Percentiles rank a stretch among this genome's conserved stretches.
Conservation (phyloP, 2,113 vertebrate genomes). For the Microcebus murinus region DNA sequence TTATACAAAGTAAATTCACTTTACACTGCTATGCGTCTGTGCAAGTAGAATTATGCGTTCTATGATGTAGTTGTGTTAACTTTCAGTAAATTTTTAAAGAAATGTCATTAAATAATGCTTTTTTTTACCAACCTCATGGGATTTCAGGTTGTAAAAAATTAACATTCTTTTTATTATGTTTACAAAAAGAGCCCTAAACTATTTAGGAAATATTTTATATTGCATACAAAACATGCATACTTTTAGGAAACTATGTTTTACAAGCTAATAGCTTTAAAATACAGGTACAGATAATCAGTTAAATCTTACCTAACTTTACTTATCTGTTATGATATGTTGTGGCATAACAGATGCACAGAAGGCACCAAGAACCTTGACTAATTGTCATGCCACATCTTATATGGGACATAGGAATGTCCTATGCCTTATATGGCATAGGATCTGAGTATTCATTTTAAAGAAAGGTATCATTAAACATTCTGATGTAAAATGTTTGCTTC, state of each 20-base stretch:
- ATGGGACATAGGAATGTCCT: neutral
- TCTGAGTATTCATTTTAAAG: conserved; percentile 8
- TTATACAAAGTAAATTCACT: conserved; percentile 3
- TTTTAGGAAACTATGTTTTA: neutral
- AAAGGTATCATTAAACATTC: neutral
- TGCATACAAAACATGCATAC: neutral
- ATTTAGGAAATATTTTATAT: neutral
- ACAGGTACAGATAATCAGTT: neutral
- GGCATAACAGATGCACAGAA: neutral
- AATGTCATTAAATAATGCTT: conserved; percentile 12
- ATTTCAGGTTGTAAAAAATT: conserved; percentile 9
- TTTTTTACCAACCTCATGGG: neutral
- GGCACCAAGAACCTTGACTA: neutral
- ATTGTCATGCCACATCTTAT: neutral
- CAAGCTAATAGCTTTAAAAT: neutral
- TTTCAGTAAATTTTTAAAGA: conserved; percentile 39
- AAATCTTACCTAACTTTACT: neutral
- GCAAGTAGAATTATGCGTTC: conserved; percentile 33
- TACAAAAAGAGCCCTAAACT: neutral
- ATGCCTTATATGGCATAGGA: neutral
- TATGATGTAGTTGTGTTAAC: conserved; percentile 30
- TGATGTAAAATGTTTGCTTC: neutral
- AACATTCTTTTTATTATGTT: conserved; percentile 35
- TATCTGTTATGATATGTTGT: neutral
- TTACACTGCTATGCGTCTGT: neutral